These are phyloP conservation scores for Cotesia typhae DNA, from an alignment of 1,140 invertebrate species.

Conservation along the genomic window DNA sequence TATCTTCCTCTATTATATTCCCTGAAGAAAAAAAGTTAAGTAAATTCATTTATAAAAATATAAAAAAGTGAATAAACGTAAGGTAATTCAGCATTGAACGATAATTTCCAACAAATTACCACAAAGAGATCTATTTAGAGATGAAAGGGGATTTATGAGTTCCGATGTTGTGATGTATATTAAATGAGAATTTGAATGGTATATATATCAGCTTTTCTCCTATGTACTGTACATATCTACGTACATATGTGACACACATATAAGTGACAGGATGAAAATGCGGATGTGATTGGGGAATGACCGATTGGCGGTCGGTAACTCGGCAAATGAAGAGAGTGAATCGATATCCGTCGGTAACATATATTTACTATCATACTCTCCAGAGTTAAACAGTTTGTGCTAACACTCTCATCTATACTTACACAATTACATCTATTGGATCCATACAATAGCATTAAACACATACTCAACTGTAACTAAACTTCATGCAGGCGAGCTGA, in stretches of 20 bases:
- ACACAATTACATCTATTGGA: neutral
- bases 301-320: constrained; percentile 27
- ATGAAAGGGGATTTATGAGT: too few species aligned
- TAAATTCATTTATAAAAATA: too few species aligned
- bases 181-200: too few species aligned
- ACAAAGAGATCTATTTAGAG: too few species aligned
- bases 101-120: too few species aligned
- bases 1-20: too few species aligned
- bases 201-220: too few species aligned
- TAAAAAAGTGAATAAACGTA: too few species aligned
- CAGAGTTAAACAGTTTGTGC: constrained; percentile 4
- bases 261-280: constrained; percentile 1
- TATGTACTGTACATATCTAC: neutral
- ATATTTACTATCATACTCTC: constrained; percentile 5
- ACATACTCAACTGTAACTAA: neutral
- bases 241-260: neutral
- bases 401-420: neutral
- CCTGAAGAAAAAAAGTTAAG: too few species aligned
- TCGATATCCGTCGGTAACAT: constrained; percentile 24
- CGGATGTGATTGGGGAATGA: neutral
- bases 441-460: constrained; percentile 4
- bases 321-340: constrained; percentile 1
- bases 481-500: too few species aligned
- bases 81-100: too few species aligned
- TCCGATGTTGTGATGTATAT: too few species aligned